Percentiles rank a stretch among this genome's conserved stretches.
These are phyloP conservation scores for Lasioglossum marginatum DNA, from an alignment of 2,888 invertebrate genomes.

Conservation along the genomic window DNA sequence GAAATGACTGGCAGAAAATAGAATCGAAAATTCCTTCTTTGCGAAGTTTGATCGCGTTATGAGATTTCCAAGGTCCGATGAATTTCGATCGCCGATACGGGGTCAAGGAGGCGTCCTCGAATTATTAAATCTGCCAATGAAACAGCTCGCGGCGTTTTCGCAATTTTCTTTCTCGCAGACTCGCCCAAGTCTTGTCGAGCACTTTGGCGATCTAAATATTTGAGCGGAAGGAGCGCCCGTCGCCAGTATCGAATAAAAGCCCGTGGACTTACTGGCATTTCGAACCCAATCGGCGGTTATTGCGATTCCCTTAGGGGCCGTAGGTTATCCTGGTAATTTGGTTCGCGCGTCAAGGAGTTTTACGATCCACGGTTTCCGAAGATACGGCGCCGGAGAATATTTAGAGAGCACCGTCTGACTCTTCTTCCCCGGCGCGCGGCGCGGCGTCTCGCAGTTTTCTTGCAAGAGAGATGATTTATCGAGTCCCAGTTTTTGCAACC, in stretches of 20 bases:
- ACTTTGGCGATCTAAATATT: constrained; percentile 40
- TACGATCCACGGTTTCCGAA: constrained; percentile 9
- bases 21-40: not conserved
- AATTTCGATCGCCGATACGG: not conserved
- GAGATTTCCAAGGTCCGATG: not conserved
- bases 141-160: not conserved
- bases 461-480: constrained; percentile 4
- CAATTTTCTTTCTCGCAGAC: not conserved
- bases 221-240: constrained; percentile 1
- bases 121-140: constrained; percentile 57
- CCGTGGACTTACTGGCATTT: constrained; percentile 19
- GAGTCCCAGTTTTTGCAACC: not conserved
- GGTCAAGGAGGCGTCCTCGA: constrained; percentile 8
- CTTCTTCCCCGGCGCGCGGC: too few species aligned
- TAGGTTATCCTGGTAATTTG: constrained; percentile 26
- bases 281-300: constrained; percentile 33
- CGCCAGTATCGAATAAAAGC: not conserved
- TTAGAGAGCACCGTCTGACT: constrained; percentile 1
- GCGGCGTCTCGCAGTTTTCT: not conserved
- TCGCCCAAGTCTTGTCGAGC: not conserved
- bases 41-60: not conserved
- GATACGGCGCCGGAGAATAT: constrained; percentile 15
- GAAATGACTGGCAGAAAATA: not conserved
- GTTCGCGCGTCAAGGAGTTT: constrained; percentile 3
- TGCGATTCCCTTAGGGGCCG: not conserved